Evolutionary conservation across 2,888 invertebrate species (phyloP).

Genomic region (Agrotis segetum): DNA sequence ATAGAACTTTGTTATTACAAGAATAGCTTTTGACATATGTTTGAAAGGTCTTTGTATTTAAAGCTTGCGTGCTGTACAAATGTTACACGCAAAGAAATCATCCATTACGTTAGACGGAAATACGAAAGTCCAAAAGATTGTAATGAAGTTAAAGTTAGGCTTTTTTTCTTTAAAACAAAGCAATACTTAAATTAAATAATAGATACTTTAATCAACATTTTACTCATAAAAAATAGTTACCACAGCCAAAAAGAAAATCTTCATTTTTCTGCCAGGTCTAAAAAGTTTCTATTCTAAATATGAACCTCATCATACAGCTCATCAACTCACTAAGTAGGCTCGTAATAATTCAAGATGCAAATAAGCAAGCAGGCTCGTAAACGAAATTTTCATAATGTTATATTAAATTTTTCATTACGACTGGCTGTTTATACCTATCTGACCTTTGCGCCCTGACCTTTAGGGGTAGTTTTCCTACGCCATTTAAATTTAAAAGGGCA

Average conservation of each 20-base stretch:
- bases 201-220: background rate
- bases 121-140: background rate
- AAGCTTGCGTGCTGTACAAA: slow-evolving; percentile 19
- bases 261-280: background rate
- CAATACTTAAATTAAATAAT: too few species aligned
- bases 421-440: slow-evolving; percentile 28
- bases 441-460: slow-evolving; percentile 54
- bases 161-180: too few species aligned
- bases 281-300: slow-evolving; percentile 11
- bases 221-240: background rate
- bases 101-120: slow-evolving; percentile 22
- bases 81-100: slow-evolving; percentile 34
- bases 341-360: slow-evolving; percentile 42
- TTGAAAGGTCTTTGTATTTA: slow-evolving; percentile 2
- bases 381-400: slow-evolving; percentile 55
- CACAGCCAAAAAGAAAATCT: background rate
- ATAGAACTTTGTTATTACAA: background rate
- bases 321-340: slow-evolving; percentile 14
- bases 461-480: slow-evolving; percentile 24
- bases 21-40: background rate
- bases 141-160: background rate
- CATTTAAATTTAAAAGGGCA: slow-evolving; percentile 45
- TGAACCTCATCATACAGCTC: slow-evolving; percentile 25
- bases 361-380: slow-evolving; percentile 34
- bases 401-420: slow-evolving; percentile 61